Evolutionary conservation across 2,113 vertebrate genomes (phyloP), one percentile per base, ranked within the genome.

Genomic region (Nothocercus nigrocapillus): DNA sequence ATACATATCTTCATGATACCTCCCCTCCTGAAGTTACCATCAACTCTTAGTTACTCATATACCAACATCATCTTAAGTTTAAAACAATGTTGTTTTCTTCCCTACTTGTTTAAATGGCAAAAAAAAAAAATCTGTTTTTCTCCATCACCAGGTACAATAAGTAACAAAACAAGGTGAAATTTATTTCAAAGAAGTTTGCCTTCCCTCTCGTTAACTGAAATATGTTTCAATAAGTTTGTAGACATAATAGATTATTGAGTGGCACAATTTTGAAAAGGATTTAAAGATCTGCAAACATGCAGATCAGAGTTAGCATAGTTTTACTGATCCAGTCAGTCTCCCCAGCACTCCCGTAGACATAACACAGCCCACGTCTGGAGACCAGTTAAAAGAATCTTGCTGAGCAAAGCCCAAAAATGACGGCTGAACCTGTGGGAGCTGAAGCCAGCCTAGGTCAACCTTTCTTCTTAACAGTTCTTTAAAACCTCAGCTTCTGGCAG

Each of bases 201-300:
- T 30, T 82, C 64, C 32, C 9, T 80, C 90, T 81, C 38, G 74
- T 92, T 25, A 38, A 79, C 87, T 47, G 84, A 70, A 89, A 84
- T 25, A 64, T 68, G 94, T 95, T 87, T 96, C 87, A 93, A 76
- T 77, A 40, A 95, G 45, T 24, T 27, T 84, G 45, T 0, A 1
- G 49, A 89, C 88, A 63, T 70, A 92, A 84, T 17, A 82, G 70
- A 93, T 86, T 89, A 93, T 96, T 34, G 32, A 88, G 75, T 44
- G 49, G 68, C 28, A 85, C 24, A 47, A 90, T 16, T 6, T 7
- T 75, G 42, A 25, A 64, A 77, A 92, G 64, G 74, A 36, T 79
- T 67, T 89, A 75, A 79, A 93, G 66, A 45, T 56, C 66, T 89
- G 77, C 92, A 95, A 88, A 94, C 79, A 20, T n/a, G 81, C 58